These are phyloP conservation scores for Drosophila orosa DNA, from an alignment of 1,140 invertebrate species.

Conservation along the genomic window DNA sequence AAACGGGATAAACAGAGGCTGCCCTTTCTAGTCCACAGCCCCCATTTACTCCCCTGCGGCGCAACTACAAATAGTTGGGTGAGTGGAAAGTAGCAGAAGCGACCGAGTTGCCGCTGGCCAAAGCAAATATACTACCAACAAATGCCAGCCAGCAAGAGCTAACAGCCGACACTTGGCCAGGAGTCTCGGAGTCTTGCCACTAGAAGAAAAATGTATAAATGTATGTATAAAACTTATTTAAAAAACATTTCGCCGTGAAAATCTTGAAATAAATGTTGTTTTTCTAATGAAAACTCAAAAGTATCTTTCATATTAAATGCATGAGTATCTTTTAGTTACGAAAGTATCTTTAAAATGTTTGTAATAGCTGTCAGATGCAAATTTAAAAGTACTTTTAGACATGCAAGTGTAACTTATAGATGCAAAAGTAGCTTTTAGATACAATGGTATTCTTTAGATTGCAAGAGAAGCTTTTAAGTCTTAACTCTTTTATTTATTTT, in stretches of 20 bases:
- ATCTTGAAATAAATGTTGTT: background rate
- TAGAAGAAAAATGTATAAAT: background rate
- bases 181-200: background rate
- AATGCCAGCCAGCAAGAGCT: constrained; percentile 32
- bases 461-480: too few relatives aligned
- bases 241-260: background rate
- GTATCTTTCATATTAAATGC: too few relatives aligned
- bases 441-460: too few relatives aligned
- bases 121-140: constrained; percentile 60
- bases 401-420: too few relatives aligned
- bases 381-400: background rate
- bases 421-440: background rate
- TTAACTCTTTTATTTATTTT: too few relatives aligned
- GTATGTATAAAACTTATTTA: background rate
- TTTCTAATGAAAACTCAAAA: background rate
- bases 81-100: constrained; percentile 49
- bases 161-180: constrained; percentile 56
- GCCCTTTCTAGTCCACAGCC: constrained; percentile 11
- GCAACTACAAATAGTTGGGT: constrained; percentile 41
- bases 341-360: background rate
- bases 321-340: too few relatives aligned
- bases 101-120: constrained; percentile 47
- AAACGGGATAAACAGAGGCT: constrained; percentile 41
- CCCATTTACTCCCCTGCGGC: constrained; percentile 1
- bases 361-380: background rate